Evolutionary conservation across 92 coral and sea anemone species (phyloP).

Genomic region (Heteractis magnifica): DNA sequence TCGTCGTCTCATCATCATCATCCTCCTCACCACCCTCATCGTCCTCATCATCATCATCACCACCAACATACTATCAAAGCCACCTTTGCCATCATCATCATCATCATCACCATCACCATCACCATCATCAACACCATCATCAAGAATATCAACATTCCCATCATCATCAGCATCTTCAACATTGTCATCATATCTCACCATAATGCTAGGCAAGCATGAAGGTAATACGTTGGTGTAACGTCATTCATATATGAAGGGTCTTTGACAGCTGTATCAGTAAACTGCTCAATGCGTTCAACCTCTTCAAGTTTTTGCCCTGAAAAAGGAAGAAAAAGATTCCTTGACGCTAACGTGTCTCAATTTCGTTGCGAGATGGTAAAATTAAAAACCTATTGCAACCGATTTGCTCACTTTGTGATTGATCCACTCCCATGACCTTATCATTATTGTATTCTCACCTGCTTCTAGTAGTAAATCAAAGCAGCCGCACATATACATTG

Average conservation of each 20-base stretch:
- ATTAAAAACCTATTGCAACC: background rate
- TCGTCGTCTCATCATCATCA: no score
- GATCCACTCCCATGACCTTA: background rate
- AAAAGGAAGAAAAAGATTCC: background rate
- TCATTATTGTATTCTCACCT: slow-evolving; percentile 38
- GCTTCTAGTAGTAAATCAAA: slow-evolving; percentile 88
- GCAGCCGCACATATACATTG: slow-evolving; percentile 86
- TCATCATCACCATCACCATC: no score
- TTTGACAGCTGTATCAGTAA: slow-evolving; percentile 61
- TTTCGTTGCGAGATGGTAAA: no score
- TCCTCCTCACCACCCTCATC: no score
- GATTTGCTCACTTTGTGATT: background rate
- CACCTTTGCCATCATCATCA: no score
- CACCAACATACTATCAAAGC: no score
- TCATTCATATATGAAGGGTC: slow-evolving; percentile 85
- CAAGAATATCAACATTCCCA: no score
- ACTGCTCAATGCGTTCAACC: slow-evolving; percentile 59
- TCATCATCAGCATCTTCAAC: background rate
- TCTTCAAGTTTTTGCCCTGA: slow-evolving; percentile 74
- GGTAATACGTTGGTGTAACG: slow-evolving; percentile 71
- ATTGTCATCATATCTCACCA: slow-evolving; percentile 54
- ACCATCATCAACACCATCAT: no score
- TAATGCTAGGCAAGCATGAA: slow-evolving; percentile 76
- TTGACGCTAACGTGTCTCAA: no score
- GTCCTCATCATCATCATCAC: no score